These are phyloP conservation scores for Dryobotodes eremita DNA, from an alignment of 2,888 invertebrate genomes.

Conservation along the genomic window DNA sequence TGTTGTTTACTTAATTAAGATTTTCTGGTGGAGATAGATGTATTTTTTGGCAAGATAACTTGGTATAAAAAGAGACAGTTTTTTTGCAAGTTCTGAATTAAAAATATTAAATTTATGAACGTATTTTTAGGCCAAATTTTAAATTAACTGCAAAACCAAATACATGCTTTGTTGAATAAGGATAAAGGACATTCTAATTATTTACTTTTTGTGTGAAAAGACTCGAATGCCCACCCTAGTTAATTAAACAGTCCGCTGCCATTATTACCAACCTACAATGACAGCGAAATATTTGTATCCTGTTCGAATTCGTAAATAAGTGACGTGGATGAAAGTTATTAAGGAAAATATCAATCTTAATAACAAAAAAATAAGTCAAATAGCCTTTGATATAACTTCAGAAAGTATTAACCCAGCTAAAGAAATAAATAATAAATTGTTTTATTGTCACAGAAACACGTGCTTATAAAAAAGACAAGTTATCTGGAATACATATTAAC, in stretches of 20 bases:
- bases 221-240: neutral
- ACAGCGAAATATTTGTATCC: neutral
- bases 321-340: neutral
- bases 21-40: conserved; percentile 26
- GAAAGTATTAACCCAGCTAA: neutral
- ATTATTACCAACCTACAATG: neutral
- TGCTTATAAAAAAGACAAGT: neutral
- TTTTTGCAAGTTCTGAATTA: neutral
- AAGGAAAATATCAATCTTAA: neutral
- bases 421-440: neutral
- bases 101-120: neutral
- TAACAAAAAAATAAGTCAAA: neutral
- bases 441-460: neutral
- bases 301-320: neutral
- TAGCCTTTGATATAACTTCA: neutral
- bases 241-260: neutral
- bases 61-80: rapidly evolving
- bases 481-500: neutral
- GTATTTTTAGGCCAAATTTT: too few relatives aligned
- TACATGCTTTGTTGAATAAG: neutral
- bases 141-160: neutral
- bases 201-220: neutral
- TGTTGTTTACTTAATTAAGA: conserved; percentile 62
- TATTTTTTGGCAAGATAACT: neutral
- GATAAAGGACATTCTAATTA: too few relatives aligned